phyloP scores from a whole-genome alignment of 2,113 vertebrate genomes.

The Pyxicephalus adspersus region DNA sequence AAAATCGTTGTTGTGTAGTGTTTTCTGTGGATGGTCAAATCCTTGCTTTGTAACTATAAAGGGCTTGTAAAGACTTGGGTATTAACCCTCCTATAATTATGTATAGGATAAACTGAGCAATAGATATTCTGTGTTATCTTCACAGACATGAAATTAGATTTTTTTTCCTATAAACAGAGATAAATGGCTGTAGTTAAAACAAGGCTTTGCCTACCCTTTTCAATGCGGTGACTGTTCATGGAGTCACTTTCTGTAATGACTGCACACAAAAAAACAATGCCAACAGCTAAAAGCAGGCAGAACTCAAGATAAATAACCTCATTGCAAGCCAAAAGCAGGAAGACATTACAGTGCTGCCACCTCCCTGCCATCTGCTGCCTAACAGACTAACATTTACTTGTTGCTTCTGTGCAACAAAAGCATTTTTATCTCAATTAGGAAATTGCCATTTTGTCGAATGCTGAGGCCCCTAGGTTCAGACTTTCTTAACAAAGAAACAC shows the following conservation, averaged over 20 bases:
- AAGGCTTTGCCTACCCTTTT: background rate
- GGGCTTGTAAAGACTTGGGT: background rate
- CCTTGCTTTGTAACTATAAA: background rate
- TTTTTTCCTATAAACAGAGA: background rate
- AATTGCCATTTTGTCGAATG: background rate
- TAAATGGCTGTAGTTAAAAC: background rate
- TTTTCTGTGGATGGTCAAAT: constrained; percentile 20
- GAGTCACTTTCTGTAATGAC: constrained; percentile 41
- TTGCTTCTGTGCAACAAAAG: constrained; percentile 24
- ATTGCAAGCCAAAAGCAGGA: constrained; percentile 24
- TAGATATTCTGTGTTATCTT: background rate
- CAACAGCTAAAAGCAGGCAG: constrained; percentile 37
- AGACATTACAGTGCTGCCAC: constrained; percentile 17
- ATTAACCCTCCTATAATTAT: background rate
- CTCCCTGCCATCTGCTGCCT: constrained; percentile 48
- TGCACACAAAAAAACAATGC: constrained; percentile 42
- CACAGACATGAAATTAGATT: background rate
- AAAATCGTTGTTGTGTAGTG: no score
- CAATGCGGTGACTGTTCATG: background rate
- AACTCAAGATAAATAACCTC: constrained; percentile 36
- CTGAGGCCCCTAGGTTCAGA: background rate
- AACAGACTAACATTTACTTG: constrained; percentile 15
- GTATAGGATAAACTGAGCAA: background rate
- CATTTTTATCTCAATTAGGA: constrained; percentile 39
- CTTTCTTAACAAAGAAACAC: background rate